Evolutionary conservation across 2,113 vertebrate species (phyloP), one percentile per base, ranked within the genome.

Genomic region (Entelurus aequoreus): DNA sequence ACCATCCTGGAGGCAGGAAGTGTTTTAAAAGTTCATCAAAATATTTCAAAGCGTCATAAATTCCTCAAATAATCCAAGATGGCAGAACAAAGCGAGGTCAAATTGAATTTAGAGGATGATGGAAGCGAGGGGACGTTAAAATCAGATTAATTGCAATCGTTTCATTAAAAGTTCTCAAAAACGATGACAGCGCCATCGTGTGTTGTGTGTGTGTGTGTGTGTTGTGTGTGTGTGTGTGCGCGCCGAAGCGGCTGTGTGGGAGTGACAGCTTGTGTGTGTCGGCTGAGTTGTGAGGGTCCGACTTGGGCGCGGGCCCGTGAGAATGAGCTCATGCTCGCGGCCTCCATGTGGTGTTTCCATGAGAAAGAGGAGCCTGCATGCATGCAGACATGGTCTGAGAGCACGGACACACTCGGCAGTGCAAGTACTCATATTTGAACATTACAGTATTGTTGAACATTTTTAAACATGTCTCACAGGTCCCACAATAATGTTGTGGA

Each of bases 261-360:
- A 78, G 77, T 72, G 82, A 80, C 72, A 66, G 78, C 59, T 55
- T 66, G 69, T 80, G 81, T 78, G 83, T 74, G 78, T 48, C 66
- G 54, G 77, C 67, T 70, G 75, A 77, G 62, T 74, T 21, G 65
- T 66, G 76, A 69, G 79, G 88, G 88, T 75, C 86, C 74, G 87
- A 86, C 86, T 92, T 93, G 92, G n/a, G 92, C 90, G 67, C 9
- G 72, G 79, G 84, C 83, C 83, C 80, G 56, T 37, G 76, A 86
- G 86, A 76, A 89, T 90, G 90, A 95, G 88, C 88, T 92, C 89
- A 93, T 90, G 84, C 79, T 75, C 72, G 72, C 88, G 77, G 70
- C 78, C 86, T 72, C 67, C 82, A 82, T 85, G 90, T 88, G 88
- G 84, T 86, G 88, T 90, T 91, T 93, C 88, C 91, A 92, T 90